These are phyloP conservation scores for Buceros bicornis DNA, from an alignment of 2,797 vertebrate species.

Conservation along the genomic window DNA sequence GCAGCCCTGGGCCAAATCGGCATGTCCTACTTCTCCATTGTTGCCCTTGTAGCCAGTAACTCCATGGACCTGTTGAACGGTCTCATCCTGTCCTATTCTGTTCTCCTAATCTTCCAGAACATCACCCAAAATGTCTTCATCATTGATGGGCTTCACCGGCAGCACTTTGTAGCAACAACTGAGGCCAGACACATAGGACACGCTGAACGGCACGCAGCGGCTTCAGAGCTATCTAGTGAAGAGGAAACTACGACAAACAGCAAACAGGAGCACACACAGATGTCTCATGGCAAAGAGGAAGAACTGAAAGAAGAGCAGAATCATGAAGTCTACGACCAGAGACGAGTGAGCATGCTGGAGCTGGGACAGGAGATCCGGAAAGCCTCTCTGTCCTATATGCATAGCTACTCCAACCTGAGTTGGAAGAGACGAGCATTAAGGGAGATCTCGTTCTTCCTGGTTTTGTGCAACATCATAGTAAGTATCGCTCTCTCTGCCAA, in stretches of 20 bases:
- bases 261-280: background rate
- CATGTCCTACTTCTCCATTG: conserved; percentile 90
- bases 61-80: conserved; percentile 73
- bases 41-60: conserved; percentile 84
- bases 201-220: rapidly evolving
- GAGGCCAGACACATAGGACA: background rate
- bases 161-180: background rate
- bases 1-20: conserved; percentile 86
- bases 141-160: conserved; percentile 88
- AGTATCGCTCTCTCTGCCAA: conserved; percentile 32
- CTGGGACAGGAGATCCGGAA: conserved; percentile 67
- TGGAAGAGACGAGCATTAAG: conserved; percentile 84
- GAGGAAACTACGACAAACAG: background rate
- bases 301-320: background rate
- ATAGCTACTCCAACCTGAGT: conserved; percentile 65
- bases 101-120: conserved; percentile 88
- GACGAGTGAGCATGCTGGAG: conserved; percentile 60
- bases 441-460: conserved; percentile 90
- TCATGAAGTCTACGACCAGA: background rate
- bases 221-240: background rate
- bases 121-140: conserved; percentile 92
- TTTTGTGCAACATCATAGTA: conserved; percentile 91
- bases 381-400: conserved; percentile 73
- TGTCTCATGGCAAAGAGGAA: background rate
- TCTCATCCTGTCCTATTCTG: conserved; percentile 87